Evolutionary conservation across 1,140 invertebrate species (phyloP), one percentile per base, ranked within the genome.

Genomic region (Microplitis demolitor): DNA sequence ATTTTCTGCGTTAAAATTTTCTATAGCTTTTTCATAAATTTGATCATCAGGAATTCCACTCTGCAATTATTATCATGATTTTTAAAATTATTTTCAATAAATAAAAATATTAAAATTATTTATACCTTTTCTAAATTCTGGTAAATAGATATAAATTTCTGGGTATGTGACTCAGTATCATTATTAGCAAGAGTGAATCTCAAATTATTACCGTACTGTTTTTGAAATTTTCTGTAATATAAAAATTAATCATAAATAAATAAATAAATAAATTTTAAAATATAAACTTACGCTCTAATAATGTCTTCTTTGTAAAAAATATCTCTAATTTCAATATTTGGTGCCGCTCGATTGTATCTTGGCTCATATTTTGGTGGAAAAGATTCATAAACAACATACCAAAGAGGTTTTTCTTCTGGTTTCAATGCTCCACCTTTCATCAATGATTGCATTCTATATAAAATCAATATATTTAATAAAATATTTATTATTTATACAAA

Each of bases 301-400:
- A 88, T 81, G 88, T 98, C 97, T 89, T 98, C 96, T 74, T 91
- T 86, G 78, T 97, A 98, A 70, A 96, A 91, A 72, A 98, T 96
- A 60, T 90, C 83, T 76, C 82, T 89, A 9, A 96, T 84, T 58
- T 90, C 82, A 45, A 89, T 84, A 14, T 89, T 84, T 1, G 90
- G 87, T 39, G 88, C 86, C 34, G 89, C 88, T 78, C 93, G 88
- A 60, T 92, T 90, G 86, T 88, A 95, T 51, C 84, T 85, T 6
- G 96, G 96, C 79, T 95, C 92, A 54, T 90, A 83, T 75, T 92
- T 91, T 3, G 97, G 96, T 5, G 96, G 96, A 87, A 96, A 96
- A 9, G 92, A 90, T 86, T 92, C 90, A 80, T 97, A 97, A 14
- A 98, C 84, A 84, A 96, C 93, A 83, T 93, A 96, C 96, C 96